phyloP scores from a whole-genome alignment of 2,797 vertebrate species.

The Lateolabrax maculatus region DNA sequence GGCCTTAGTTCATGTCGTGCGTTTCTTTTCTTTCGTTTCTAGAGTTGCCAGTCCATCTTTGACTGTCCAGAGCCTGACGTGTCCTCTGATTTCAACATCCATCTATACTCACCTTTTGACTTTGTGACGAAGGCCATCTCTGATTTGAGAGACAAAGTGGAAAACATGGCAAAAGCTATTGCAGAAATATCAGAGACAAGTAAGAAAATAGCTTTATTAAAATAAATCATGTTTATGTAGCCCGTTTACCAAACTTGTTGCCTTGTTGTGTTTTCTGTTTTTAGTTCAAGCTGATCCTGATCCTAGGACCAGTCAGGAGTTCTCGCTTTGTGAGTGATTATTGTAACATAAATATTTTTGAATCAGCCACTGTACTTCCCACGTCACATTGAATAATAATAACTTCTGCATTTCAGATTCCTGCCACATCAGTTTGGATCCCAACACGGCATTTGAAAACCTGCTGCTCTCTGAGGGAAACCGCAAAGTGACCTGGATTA shows the following conservation, averaged over 20 bases:
- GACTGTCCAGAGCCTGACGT: not conserved
- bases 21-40: constrained; percentile 13
- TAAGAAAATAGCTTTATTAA: constrained; percentile 20
- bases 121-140: constrained; percentile 51
- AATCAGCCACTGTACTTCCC: not conserved
- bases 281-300: constrained; percentile 40
- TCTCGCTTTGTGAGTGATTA: constrained; percentile 56
- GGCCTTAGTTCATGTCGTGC: not conserved
- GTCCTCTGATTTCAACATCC: not conserved
- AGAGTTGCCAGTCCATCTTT: constrained; percentile 41
- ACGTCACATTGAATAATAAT: not conserved
- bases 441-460: constrained; percentile 65
- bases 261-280: constrained; percentile 19
- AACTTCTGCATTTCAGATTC: constrained; percentile 53
- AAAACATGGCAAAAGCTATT: constrained; percentile 22
- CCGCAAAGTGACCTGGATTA: constrained; percentile 53
- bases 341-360: not conserved
- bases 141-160: constrained; percentile 43
- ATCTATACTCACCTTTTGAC: constrained; percentile 26
- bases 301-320: constrained; percentile 52
- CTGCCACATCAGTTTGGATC: constrained; percentile 54
- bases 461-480: constrained; percentile 57
- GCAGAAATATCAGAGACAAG: constrained; percentile 41
- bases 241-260: not conserved
- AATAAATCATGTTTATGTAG: not conserved